A percentile compares a stretch with the other conserved stretches of the same genome.
These are phyloP conservation scores for Hydra vulgaris DNA, from an alignment of 30 jellyfish, hydroid and myxozoan species.

Conservation along the genomic window DNA sequence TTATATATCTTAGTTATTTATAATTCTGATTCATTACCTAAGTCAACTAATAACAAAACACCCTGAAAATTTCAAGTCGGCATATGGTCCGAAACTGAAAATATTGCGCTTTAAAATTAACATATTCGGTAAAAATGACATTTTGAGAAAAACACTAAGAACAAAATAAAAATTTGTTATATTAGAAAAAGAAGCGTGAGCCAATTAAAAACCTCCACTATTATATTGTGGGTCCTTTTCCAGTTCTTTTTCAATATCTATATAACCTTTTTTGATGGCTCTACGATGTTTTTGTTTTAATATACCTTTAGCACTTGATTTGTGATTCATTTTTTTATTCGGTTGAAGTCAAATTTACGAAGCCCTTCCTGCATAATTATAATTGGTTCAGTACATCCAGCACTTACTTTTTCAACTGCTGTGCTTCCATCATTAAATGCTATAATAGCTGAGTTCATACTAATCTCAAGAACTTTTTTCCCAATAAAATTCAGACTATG, in stretches of 20 bases:
- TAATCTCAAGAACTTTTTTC: too few relatives aligned
- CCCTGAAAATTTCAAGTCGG: background rate
- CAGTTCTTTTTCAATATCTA: background rate
- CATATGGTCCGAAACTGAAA: background rate
- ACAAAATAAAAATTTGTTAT: background rate
- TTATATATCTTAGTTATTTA: too few relatives aligned
- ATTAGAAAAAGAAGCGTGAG: background rate
- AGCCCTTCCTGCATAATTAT: too few relatives aligned
- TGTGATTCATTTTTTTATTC: too few relatives aligned
- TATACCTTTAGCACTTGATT: background rate
- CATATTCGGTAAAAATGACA: background rate
- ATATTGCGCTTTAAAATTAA: background rate
- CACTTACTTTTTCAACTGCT: too few relatives aligned
- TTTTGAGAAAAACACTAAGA: background rate
- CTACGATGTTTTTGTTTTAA: background rate
- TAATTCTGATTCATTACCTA: background rate
- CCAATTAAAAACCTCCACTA: background rate
- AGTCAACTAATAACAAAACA: background rate
- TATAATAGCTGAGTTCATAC: too few relatives aligned
- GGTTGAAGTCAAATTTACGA: too few relatives aligned
- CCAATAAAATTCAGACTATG: too few relatives aligned
- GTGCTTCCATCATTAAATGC: too few relatives aligned
- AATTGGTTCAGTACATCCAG: too few relatives aligned
- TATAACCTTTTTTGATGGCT: background rate
- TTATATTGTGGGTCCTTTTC: background rate